Evolutionary conservation across 2,888 invertebrate genomes (phyloP).

Genomic region (Diarsia brunnea): DNA sequence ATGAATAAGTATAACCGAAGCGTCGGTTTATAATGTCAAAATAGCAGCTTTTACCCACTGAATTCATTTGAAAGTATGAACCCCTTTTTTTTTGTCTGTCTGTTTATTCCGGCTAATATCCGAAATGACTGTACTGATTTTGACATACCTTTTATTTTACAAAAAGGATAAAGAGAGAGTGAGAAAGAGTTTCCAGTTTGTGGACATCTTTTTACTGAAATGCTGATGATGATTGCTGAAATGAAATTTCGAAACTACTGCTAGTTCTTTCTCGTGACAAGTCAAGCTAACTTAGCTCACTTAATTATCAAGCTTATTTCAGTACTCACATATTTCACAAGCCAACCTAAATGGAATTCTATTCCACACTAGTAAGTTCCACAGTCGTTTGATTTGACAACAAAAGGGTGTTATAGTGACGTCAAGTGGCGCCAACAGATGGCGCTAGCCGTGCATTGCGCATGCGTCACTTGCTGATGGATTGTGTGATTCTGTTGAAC

Average conservation of each 20-base stretch:
- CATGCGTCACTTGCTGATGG: slow-evolving; percentile 75
- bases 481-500: slow-evolving; percentile 71
- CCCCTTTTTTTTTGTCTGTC: no score
- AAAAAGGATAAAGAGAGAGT: no score
- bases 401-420: slow-evolving; percentile 62
- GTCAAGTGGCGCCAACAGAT: slow-evolving; percentile 77
- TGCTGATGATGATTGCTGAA: background rate
- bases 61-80: no score
- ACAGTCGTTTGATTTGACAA: background rate
- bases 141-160: no score
- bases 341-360: slow-evolving; percentile 7
- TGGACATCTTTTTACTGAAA: no score
- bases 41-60: no score
- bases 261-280: background rate
- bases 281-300: slow-evolving; percentile 20
- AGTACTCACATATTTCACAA: slow-evolving; percentile 3
- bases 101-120: no score
- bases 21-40: no score
- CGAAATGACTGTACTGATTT: no score
- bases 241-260: slow-evolving; percentile 40
- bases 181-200: no score
- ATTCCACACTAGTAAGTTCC: background rate
- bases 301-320: slow-evolving; percentile 26
- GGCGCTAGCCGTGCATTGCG: slow-evolving; percentile 71
- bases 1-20: no score